phyloP scores from a whole-genome alignment of 2,797 vertebrate species.

The Mallotus villosus region DNA sequence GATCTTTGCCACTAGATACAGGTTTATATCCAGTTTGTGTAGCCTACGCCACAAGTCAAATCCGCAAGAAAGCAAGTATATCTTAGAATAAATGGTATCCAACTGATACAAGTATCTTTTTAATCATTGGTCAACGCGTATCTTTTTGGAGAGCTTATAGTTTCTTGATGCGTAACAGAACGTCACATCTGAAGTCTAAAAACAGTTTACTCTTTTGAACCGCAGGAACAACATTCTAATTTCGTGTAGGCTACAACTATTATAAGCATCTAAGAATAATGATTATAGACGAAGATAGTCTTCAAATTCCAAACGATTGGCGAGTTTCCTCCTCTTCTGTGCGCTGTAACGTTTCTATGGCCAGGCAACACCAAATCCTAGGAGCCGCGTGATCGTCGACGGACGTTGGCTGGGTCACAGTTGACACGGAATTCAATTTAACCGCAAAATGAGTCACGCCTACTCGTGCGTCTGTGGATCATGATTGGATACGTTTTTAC shows the following conservation, averaged over 20 bases:
- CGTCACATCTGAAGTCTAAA: not conserved
- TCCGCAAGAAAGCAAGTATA: no score
- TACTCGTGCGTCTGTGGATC: slow-evolving; percentile 55
- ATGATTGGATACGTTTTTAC: slow-evolving; percentile 65
- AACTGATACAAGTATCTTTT: not conserved
- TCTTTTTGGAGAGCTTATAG: not conserved
- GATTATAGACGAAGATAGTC: no score
- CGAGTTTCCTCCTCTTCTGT: not conserved
- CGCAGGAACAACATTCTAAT: not conserved
- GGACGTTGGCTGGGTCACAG: not conserved
- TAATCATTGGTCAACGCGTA: not conserved
- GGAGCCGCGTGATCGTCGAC: not conserved
- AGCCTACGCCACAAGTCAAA: not conserved
- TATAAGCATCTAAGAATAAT: no score
- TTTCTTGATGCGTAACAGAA: not conserved
- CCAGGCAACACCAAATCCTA: not conserved
- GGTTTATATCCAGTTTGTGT: slow-evolving; percentile 24
- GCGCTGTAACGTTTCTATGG: not conserved
- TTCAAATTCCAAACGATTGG: not conserved
- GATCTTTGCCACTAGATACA: not conserved
- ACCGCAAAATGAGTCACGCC: slow-evolving; percentile 63
- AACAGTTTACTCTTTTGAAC: no score
- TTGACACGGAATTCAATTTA: slow-evolving; percentile 53
- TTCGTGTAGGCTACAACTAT: no score
- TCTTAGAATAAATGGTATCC: not conserved